A percentile compares a stretch with the other conserved stretches of the same genome.
phyloP scores from a whole-genome alignment of 2,113 vertebrate genomes.

The Macquaria ambigua region DNA sequence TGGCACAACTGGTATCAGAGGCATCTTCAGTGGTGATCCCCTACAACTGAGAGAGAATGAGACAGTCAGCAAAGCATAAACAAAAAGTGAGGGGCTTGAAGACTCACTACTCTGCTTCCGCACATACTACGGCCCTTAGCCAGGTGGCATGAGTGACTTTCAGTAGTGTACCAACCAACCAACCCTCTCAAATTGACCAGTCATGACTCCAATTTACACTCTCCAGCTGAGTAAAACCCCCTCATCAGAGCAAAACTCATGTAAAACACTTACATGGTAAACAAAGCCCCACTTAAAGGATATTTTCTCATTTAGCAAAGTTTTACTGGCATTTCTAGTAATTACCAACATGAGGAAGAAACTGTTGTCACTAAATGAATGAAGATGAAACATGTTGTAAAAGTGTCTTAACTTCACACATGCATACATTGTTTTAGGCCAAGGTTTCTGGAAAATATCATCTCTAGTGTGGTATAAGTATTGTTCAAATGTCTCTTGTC shows the following conservation, averaged over 20 bases:
- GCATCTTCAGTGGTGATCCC: constrained; percentile 80
- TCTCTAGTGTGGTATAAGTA: background rate
- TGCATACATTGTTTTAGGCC: background rate
- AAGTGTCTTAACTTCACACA: background rate
- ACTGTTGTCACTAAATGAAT: background rate
- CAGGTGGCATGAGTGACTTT: constrained; percentile 64
- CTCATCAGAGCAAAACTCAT: background rate
- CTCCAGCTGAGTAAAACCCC: background rate
- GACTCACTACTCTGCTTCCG: background rate
- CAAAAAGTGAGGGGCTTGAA: background rate
- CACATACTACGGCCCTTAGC: constrained; percentile 2
- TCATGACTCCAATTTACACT: constrained; percentile 67
- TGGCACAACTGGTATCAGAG: constrained; percentile 84
- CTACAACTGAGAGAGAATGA: constrained; percentile 32
- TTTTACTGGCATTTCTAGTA: background rate
- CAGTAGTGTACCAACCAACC: background rate
- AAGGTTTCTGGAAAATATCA: background rate
- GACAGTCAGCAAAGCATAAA: background rate
- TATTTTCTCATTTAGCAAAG: background rate
- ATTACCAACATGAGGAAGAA: background rate
- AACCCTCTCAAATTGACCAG: constrained; percentile 59
- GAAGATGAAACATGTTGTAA: background rate
- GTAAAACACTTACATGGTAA: background rate
- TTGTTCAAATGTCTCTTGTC: background rate
- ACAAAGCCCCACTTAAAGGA: background rate